Conservation (phyloP, 2,113 vertebrate genomes). For the Zosterops pallidus region DNA sequence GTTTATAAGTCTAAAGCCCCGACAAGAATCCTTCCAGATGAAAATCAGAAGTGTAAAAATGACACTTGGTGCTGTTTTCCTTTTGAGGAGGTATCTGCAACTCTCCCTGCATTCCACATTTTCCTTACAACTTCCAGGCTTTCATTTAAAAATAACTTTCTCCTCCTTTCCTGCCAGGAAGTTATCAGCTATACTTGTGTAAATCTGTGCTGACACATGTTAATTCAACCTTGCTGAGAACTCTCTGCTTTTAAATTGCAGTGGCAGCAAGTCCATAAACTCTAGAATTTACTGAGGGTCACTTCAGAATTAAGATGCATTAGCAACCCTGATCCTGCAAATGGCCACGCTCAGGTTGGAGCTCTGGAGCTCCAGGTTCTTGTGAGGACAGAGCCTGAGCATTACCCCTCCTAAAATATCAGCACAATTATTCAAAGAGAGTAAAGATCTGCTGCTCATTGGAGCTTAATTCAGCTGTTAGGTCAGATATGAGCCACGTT, state of each 20-base stretch:
- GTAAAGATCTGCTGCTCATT: background rate
- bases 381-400: background rate
- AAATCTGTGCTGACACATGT: slow-evolving; percentile 55
- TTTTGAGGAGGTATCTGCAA: background rate
- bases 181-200: slow-evolving; percentile 15
- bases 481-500: background rate
- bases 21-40: background rate
- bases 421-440: background rate
- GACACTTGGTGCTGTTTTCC: background rate
- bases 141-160: slow-evolving; percentile 19
- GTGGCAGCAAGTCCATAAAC: slow-evolving; percentile 50
- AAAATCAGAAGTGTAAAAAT: background rate
- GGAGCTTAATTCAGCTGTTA: background rate
- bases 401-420: background rate
- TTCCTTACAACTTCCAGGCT: background rate
- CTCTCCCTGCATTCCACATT: background rate
- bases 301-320: background rate
- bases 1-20: background rate
- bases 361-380: background rate
- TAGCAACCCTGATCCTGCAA: background rate
- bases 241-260: slow-evolving; percentile 20
- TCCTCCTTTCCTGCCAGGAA: background rate
- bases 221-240: slow-evolving; percentile 56
- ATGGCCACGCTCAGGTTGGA: background rate
- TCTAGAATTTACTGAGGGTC: slow-evolving; percentile 19